A percentile compares a stretch with the other conserved stretches of the same genome.
Evolutionary conservation across 2,888 invertebrate species (phyloP).

Genomic region (Cheilosia vulpina): DNA sequence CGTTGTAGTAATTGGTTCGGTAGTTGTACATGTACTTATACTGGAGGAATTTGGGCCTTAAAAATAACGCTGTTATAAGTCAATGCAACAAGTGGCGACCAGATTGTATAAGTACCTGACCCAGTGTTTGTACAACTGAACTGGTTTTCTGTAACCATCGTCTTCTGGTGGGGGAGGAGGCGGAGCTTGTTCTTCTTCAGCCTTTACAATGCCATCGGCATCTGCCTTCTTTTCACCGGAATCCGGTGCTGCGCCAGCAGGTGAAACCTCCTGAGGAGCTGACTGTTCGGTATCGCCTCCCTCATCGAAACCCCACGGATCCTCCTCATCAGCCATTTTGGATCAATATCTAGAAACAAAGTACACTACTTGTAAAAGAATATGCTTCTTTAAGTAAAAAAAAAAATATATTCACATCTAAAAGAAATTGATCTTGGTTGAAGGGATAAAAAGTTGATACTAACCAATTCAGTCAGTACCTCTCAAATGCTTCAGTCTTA

Average conservation of each 20-base stretch:
- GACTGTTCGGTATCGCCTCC: conserved; percentile 77
- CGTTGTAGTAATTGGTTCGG: conserved; percentile 93
- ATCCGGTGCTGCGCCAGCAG: conserved; percentile 75
- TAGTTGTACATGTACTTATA: conserved; percentile 93
- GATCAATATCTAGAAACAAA: conserved; percentile 36
- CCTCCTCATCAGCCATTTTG: conserved; percentile 84
- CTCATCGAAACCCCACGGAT: conserved; percentile 85
- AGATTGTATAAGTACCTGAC: conserved; percentile 85
- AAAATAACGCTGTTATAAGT: conserved; percentile 74
- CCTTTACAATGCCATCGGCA: conserved; percentile 83
- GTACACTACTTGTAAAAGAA: background rate
- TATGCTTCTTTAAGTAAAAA: background rate
- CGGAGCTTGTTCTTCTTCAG: conserved; percentile 83
- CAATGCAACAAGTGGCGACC: background rate
- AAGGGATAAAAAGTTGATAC: conserved; percentile 67
- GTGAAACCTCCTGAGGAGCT: conserved; percentile 42
- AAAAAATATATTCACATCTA: conserved; percentile 53
- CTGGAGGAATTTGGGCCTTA: conserved; percentile 90
- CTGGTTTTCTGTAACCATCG: conserved; percentile 87
- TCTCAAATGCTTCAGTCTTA: conserved; percentile 32
- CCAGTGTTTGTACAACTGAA: conserved; percentile 91
- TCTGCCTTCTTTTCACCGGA: conserved; percentile 77
- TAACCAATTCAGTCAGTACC: conserved; percentile 52
- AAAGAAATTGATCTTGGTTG: conserved; percentile 58
- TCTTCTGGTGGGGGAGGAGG: conserved; percentile 84